A percentile compares a stretch with the other conserved stretches of the same genome.
These are phyloP conservation scores for Xestia xanthographa DNA, from an alignment of 2,888 invertebrate species.

Conservation along the genomic window DNA sequence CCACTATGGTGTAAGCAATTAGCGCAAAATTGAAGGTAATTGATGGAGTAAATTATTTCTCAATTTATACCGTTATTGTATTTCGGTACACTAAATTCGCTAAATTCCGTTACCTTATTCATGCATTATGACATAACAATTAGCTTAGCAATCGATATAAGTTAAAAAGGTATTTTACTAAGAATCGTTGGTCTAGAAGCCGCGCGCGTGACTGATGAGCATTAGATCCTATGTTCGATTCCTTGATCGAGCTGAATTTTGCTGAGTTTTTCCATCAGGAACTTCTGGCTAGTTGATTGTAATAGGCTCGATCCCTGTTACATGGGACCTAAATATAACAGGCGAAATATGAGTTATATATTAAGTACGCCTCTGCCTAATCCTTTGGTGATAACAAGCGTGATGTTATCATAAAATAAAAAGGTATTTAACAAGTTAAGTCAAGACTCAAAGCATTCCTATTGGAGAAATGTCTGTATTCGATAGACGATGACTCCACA, in stretches of 20 bases:
- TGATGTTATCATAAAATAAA: background rate
- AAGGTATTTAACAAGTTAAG: background rate
- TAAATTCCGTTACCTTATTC: background rate
- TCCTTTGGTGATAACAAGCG: background rate
- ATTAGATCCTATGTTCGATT: background rate
- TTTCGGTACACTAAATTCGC: background rate
- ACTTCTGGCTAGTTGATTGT: background rate
- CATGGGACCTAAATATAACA: background rate
- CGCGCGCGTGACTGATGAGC: background rate
- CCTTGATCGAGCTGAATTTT: background rate
- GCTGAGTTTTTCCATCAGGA: background rate
- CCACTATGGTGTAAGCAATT: constrained; percentile 24
- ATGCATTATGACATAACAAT: background rate
- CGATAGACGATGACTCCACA: too few species aligned
- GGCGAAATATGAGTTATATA: background rate
- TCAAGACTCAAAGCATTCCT: too few species aligned
- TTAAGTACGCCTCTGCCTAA: background rate
- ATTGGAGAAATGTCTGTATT: too few species aligned
- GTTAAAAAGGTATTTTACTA: background rate
- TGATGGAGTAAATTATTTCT: constrained; percentile 5
- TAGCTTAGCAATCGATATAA: background rate
- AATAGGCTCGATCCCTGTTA: background rate
- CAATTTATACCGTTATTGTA: background rate
- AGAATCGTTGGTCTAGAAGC: background rate
- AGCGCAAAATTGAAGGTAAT: constrained; percentile 22